Evolutionary conservation across 2,797 vertebrate genomes (phyloP).

Genomic region (Rhinichthys osculus): DNA sequence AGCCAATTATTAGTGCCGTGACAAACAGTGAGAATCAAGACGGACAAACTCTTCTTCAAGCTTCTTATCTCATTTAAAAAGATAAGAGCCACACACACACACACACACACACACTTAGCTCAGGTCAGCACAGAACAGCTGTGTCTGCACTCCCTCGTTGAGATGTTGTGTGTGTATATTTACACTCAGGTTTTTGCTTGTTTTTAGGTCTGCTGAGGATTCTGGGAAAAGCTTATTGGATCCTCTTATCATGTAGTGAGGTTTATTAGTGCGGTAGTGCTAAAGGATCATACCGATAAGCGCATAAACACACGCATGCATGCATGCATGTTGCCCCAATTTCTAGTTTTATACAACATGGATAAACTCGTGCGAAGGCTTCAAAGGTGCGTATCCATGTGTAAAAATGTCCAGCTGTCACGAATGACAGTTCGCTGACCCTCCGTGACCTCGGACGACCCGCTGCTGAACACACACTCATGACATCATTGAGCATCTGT

Average conservation of each 20-base stretch:
- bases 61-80: conserved; percentile 35
- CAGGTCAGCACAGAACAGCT: conserved; percentile 61
- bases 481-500: conserved; percentile 43
- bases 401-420: conserved; percentile 24
- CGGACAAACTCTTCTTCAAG: conserved; percentile 2
- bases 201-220: conserved; percentile 9
- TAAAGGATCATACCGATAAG: conserved; percentile 20
- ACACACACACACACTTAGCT: background rate
- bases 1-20: conserved; percentile 7
- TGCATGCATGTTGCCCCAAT: background rate
- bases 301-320: conserved; percentile 6
- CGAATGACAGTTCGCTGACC: conserved; percentile 4
- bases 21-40: conserved; percentile 11
- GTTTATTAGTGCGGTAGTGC: background rate
- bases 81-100: conserved; percentile 13
- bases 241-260: conserved; percentile 23
- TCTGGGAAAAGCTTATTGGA: conserved; percentile 45
- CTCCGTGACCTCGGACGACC: conserved; percentile 30
- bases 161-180: conserved; percentile 61
- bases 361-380: conserved; percentile 11
- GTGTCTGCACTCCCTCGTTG: conserved; percentile 63
- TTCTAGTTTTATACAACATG: conserved; percentile 5
- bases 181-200: conserved; percentile 63
- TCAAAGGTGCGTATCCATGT: background rate
- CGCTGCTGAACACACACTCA: conserved; percentile 8